Conservation (phyloP, 1,140 invertebrate species). For the Dinoponera quadriceps region DNA sequence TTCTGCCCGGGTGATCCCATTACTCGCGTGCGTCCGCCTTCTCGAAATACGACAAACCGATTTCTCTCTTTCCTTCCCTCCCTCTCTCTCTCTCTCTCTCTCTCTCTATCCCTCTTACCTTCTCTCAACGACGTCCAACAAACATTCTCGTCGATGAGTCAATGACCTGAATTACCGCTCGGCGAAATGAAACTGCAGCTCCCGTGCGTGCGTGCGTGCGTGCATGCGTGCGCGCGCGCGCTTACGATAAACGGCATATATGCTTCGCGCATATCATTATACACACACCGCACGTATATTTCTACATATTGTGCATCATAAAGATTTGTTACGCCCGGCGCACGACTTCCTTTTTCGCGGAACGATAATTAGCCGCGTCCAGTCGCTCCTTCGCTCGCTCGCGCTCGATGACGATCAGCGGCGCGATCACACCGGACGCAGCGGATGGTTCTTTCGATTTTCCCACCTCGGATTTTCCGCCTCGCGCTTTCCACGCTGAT, state of each 20-base stretch:
- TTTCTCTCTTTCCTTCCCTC: slow-evolving; percentile 6
- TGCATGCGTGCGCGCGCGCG: slow-evolving; percentile 20
- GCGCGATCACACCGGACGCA: background rate
- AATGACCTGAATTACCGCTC: slow-evolving; percentile 69
- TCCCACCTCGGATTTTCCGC: too few relatives aligned
- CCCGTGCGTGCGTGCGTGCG: slow-evolving; percentile 4
- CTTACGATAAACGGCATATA: slow-evolving; percentile 47
- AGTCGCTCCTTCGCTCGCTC: background rate
- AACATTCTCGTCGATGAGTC: slow-evolving; percentile 67
- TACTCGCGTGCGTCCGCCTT: background rate
- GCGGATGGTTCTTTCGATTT: too few relatives aligned
- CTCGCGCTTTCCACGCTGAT: too few relatives aligned
- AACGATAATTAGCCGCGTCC: slow-evolving; percentile 57
- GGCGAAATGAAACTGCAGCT: slow-evolving; percentile 65
- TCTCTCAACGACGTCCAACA: slow-evolving; percentile 31
- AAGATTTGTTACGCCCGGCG: slow-evolving; percentile 67
- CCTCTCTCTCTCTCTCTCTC: background rate
- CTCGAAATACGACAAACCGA: slow-evolving; percentile 27
- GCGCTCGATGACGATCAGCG: slow-evolving; percentile 9
- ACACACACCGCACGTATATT: slow-evolving; percentile 44
- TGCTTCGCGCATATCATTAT: slow-evolving; percentile 64
- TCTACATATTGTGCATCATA: slow-evolving; percentile 52
- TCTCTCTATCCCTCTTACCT: background rate
- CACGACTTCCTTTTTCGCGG: slow-evolving; percentile 57
- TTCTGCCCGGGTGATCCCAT: too few relatives aligned